Base-by-base conservation (phyloP, 2,888 invertebrate species). In the Rhodophaea formosa region DNA sequence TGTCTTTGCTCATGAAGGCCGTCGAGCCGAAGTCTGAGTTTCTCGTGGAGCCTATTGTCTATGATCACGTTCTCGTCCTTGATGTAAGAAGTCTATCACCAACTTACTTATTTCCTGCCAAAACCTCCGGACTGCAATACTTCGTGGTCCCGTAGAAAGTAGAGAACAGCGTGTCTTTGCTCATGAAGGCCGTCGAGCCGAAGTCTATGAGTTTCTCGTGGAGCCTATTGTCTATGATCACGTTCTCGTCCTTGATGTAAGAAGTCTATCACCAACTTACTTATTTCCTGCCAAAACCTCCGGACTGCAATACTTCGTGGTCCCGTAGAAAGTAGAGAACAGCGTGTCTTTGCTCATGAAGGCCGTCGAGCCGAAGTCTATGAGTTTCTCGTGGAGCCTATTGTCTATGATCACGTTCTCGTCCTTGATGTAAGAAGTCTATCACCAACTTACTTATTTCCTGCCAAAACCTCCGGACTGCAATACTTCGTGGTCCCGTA, bases 221-320 rank as follows among this genome's bases (percentile, higher is more conserved):
- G 8, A 30, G 77, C 92, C 83, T 66, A 94, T 35, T 35, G 10
- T 35, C 35, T 35, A 35, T 35, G 35, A 35, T 0, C 8, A 35
- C 35, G 35, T 10, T 32, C 94, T 93, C 93, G 69, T 94, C 93
- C 43, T 95, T 95, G n/a, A n/a, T n/a, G n/a, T n/a, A n/a, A n/a
- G n/a, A n/a, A n/a, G n/a, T n/a, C n/a, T n/a, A n/a, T n/a, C n/a
- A n/a, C n/a, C n/a, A n/a, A n/a, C n/a, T n/a, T n/a, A n/a, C n/a
- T n/a, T n/a, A n/a, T n/a, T n/a, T n/a, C n/a, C n/a, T 57, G 93
- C 92, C 15, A 95, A 84, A 14, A 95, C 95, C 82, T 95, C 95
- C 0, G 95, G 95, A 70, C 94, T 32, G 7, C 8, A 6, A 3
- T 32, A 32, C 32, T 32, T 1, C 6, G 6, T 32, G 32, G 7